Percentiles rank a stretch among this genome's conserved stretches.
phyloP scores from a whole-genome alignment of 2,797 vertebrate genomes.

The Gila robusta region DNA sequence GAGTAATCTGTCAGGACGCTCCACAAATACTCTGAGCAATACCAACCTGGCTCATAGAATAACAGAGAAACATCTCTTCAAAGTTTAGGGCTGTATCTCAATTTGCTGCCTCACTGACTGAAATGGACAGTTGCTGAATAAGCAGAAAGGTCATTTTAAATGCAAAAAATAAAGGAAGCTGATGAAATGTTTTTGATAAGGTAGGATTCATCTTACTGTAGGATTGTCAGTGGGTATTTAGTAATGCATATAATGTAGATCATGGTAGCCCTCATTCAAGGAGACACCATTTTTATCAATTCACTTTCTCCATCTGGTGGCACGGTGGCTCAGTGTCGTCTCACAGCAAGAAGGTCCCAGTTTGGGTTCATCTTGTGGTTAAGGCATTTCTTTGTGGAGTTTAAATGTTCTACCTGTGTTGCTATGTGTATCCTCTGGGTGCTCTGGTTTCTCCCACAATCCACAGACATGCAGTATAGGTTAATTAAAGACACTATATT shows the following conservation, averaged over 20 bases:
- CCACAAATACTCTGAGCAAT: constrained; percentile 32
- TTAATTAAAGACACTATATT: background rate
- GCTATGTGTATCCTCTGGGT: background rate
- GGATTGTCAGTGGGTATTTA: background rate
- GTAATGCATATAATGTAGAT: background rate
- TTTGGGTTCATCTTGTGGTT: background rate
- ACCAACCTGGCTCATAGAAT: constrained; percentile 15
- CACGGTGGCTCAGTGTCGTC: background rate
- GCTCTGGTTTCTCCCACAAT: background rate
- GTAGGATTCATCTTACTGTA: background rate
- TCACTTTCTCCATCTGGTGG: background rate
- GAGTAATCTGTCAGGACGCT: constrained; percentile 42
- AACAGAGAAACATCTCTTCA: constrained; percentile 38
- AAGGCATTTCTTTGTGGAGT: background rate
- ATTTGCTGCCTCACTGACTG: constrained; percentile 32
- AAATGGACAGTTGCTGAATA: constrained; percentile 18
- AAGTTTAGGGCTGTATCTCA: constrained; percentile 34
- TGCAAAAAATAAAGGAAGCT: background rate
- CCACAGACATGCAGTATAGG: background rate
- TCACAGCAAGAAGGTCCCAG: background rate
- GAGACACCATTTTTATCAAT: background rate
- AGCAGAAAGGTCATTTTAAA: constrained; percentile 9
- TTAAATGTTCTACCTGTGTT: too few species aligned
- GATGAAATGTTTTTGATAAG: background rate
- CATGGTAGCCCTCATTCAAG: background rate